These are phyloP conservation scores for Sinotaia quadrata DNA, from an alignment of 2,888 invertebrate genomes.

Conservation along the genomic window DNA sequence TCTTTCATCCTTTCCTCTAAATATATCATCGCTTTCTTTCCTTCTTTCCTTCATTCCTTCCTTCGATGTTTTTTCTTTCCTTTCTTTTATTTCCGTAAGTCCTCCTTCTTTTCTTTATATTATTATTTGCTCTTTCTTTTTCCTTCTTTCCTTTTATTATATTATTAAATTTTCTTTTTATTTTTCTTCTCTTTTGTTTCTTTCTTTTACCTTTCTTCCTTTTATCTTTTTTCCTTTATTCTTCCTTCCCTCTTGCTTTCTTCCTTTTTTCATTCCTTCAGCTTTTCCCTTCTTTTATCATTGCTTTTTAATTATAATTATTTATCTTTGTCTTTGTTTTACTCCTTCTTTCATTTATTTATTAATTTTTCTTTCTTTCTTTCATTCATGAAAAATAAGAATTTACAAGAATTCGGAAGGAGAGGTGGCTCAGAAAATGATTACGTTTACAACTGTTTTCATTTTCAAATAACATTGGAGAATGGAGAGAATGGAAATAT, in stretches of 20 bases:
- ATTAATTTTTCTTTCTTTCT: too few relatives aligned
- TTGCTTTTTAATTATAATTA: too few relatives aligned
- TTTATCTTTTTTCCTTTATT: neutral
- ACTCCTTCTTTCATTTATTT: neutral
- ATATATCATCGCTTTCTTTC: neutral
- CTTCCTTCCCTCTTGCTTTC: neutral
- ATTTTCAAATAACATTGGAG: too few relatives aligned
- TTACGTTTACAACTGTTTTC: too few relatives aligned
- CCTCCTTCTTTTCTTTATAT: slow-evolving; percentile 2
- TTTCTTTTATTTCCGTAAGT: neutral
- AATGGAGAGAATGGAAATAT: too few relatives aligned
- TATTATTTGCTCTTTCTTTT: neutral
- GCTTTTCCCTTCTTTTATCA: too few relatives aligned
- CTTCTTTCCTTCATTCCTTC: neutral
- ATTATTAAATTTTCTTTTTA: too few relatives aligned
- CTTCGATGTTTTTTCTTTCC: neutral
- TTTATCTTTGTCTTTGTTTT: too few relatives aligned
- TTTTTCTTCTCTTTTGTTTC: neutral
- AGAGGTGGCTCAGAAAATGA: too few relatives aligned
- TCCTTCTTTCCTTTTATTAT: too few relatives aligned
- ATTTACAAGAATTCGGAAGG: too few relatives aligned
- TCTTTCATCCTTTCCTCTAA: neutral
- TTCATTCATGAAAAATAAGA: too few relatives aligned
- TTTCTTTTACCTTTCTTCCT: neutral
- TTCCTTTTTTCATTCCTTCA: neutral